Base-by-base conservation (phyloP, 2,797 vertebrate species). In the Macrochelys suwanniensis region DNA sequence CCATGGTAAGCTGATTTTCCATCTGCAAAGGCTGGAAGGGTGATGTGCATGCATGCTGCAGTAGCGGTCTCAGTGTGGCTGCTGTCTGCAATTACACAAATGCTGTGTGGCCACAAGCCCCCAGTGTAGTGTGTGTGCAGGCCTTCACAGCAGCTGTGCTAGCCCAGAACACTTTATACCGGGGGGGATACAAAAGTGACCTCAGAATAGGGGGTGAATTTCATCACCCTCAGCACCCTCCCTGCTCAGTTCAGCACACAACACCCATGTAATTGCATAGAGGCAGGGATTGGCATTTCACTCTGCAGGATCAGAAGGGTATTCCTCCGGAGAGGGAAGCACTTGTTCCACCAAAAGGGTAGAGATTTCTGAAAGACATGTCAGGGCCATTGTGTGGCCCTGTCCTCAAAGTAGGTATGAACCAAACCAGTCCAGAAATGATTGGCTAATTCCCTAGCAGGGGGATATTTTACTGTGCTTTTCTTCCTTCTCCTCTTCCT, bases 361-460 rank as follows among this genome's bases (percentile, higher is more conserved):
- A 68, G 94, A 89, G 82, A 84, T 54, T 84, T 88, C n/a, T 25
- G 82, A 77, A 77, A 91, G 54, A 92, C 65, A 76, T 91, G 53
- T 86, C 68, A 74, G 50, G 87, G 49, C 49, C 84, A 82, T 96
- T n/a, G 42, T 92, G 37, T 89, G 85, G 85, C 90, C 83, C 79
- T 93, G 81, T 92, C 94, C 93, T 96, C 95, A 92, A 95, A 93
- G 82, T 37, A 37, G n/a, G 45, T 4, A 71, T 90, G 87, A 93
- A 88, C 78, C 93, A 97, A 94, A 88, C 84, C 81, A 92, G 83
- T 89, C 89, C 88, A 95, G 88, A 92, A 95, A 84, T 26, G 84
- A 83, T 76, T 90, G 87, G 68, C 83, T 90, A 96, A 61, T 59
- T 93, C 90, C 93, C 89, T 94, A 81, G 95, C 88, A 87, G 85